phyloP scores from a whole-genome alignment of 2,888 invertebrate species.

The Opisthograptis luteolata region DNA sequence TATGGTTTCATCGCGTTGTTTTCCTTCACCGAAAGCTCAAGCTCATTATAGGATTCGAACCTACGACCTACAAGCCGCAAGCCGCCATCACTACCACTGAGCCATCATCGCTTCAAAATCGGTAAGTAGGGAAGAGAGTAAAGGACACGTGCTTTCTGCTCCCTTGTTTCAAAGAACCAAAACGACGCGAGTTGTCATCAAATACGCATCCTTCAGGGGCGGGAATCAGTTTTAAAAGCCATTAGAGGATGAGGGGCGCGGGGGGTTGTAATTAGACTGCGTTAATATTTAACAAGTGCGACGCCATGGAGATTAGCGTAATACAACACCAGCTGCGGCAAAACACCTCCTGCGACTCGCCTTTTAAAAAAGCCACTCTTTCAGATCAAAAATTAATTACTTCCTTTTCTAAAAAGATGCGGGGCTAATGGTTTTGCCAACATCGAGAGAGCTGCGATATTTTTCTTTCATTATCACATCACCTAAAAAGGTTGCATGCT shows the following conservation, averaged over 20 bases:
- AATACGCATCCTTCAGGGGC: constrained; percentile 80
- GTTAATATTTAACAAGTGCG: constrained; percentile 84
- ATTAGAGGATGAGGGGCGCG: constrained; percentile 69
- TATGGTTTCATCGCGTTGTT: no score
- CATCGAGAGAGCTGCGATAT: constrained; percentile 41
- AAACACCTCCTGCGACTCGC: constrained; percentile 66
- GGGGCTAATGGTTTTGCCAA: constrained; percentile 63
- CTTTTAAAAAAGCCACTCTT: constrained; percentile 75
- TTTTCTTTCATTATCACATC: constrained; percentile 51
- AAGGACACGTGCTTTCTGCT: constrained; percentile 38
- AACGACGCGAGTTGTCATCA: constrained; percentile 80
- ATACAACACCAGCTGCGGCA: constrained; percentile 71
- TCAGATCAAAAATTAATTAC: constrained; percentile 78
- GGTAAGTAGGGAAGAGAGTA: constrained; percentile 7
- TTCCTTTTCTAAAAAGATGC: constrained; percentile 57
- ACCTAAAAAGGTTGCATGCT: constrained; percentile 31
- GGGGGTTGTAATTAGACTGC: constrained; percentile 80
- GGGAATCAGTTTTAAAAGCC: constrained; percentile 84
- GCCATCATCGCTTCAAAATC: no score
- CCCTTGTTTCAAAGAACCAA: constrained; percentile 55
- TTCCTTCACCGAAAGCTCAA: no score
- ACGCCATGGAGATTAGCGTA: constrained; percentile 75
- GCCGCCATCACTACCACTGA: no score
- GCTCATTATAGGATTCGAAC: no score
- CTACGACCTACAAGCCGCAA: no score